Evolutionary conservation across 2,113 vertebrate genomes (phyloP).

Genomic region (Leptocoma aspasia): DNA sequence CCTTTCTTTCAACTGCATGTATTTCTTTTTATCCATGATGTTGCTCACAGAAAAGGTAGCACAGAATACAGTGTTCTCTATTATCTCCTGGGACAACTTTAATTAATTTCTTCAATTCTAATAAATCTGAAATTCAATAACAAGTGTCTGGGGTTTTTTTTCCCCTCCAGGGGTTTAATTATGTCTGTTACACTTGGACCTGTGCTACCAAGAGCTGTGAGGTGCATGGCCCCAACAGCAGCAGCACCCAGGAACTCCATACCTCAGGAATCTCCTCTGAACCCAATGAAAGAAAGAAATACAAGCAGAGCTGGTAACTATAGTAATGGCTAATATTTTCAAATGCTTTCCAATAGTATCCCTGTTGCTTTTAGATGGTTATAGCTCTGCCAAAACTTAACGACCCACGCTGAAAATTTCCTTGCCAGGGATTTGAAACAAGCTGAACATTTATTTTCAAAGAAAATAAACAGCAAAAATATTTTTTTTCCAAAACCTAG

Average conservation of each 20-base stretch:
- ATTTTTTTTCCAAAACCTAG: not conserved
- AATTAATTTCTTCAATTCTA: constrained; percentile 56
- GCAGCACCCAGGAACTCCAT: not conserved
- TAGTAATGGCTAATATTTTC: constrained; percentile 38
- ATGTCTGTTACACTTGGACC: not conserved
- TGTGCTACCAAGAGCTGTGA: not conserved
- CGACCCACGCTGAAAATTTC: not conserved
- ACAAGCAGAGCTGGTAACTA: constrained; percentile 12
- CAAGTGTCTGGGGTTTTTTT: not conserved
- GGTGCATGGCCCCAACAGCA: not conserved
- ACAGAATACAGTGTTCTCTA: constrained; percentile 44
- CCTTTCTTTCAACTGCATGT: not conserved
- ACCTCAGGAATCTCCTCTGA: not conserved
- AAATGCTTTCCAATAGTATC: not conserved
- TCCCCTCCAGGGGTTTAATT: not conserved
- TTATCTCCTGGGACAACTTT: constrained; percentile 26
- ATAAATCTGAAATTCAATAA: constrained; percentile 19
- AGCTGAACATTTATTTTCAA: not conserved
- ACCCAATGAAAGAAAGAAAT: not conserved
- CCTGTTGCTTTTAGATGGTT: not conserved
- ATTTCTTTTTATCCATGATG: constrained; percentile 17
- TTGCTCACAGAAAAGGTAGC: constrained; percentile 12
- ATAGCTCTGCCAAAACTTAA: not conserved
- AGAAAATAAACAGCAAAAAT: not conserved
- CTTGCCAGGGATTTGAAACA: constrained; percentile 4